Evolutionary conservation across 2,113 vertebrate genomes (phyloP), one percentile per base, ranked within the genome.

Genomic region (Gymnarchus niloticus): DNA sequence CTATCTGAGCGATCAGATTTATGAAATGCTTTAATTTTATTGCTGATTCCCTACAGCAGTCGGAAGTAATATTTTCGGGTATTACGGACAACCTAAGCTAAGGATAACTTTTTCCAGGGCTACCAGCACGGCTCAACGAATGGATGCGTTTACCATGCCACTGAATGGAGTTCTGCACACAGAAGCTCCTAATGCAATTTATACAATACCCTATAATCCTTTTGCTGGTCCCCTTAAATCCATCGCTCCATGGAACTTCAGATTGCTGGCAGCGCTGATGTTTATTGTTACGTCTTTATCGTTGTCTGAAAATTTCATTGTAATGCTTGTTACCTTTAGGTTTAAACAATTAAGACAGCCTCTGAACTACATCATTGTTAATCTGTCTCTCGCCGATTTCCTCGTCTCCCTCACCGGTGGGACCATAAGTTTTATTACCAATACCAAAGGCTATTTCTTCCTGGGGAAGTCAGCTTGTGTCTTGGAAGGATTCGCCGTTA

Each of bases 281-380:
- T 90, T 96, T 81, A 85, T 96, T 85, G 95, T 98, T 88, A 97
- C 95, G 0, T 92, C 91, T 14, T 83, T 97, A 86, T 97, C 96
- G 0, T 92, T 98, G 33, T 88, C 89, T 56, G 96, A 98, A 87
- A 98, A 98, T 87, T 95, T 96, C 90, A 90, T 94, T n/a, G 96
- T 98, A 21, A 96, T 98, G 91, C 90, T 96, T 19, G 94, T 96
- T 81, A 98, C 96, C n/a, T 92, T 93, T n/a, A 96, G 93, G 54
- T 97, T 95, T 91, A 96, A 95, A 81, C 95, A 97, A 77, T 89
- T 97, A 87, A 91, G 96, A 57, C 95, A 96, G 87, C 97, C 97
- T 46, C 88, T 97, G 76, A 98, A 97, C 88, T 97, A 97, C n/a
- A 94, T 97, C 41, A 95, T 97, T 84, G 95, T 98, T 8, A 98